Evolutionary conservation across 2,888 invertebrate genomes (phyloP).

Genomic region (Ochropleura leucogaster): DNA sequence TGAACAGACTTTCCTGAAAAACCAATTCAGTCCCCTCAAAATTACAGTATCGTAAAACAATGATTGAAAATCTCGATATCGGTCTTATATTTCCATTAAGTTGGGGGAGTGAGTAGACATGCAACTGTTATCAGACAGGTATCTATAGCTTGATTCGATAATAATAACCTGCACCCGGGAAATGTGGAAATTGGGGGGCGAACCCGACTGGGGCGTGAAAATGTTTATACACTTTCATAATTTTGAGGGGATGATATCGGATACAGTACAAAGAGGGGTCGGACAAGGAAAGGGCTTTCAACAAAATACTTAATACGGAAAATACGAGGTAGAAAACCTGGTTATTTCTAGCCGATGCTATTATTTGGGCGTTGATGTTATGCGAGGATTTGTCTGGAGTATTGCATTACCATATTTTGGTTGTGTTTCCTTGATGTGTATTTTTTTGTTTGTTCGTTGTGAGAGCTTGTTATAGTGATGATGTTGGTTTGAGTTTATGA

Average conservation of each 20-base stretch:
- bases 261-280: conserved; percentile 83
- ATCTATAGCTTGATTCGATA: conserved; percentile 90
- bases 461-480: neutral
- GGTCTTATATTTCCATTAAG: conserved; percentile 86
- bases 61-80: conserved; percentile 85
- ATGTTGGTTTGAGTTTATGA: conserved; percentile 14
- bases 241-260: conserved; percentile 89
- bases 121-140: conserved; percentile 85
- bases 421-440: conserved; percentile 43
- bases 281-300: conserved; percentile 82
- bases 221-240: conserved; percentile 91
- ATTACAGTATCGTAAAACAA: conserved; percentile 88
- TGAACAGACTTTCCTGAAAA: conserved; percentile 65
- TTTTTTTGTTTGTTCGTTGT: conserved; percentile 37
- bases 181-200: conserved; percentile 86
- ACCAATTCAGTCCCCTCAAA: conserved; percentile 69
- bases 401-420: conserved; percentile 73
- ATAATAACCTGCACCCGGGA: conserved; percentile 87
- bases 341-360: conserved; percentile 78
- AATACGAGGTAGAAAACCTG: conserved; percentile 85
- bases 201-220: conserved; percentile 85
- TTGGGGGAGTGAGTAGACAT: conserved; percentile 80
- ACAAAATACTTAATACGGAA: conserved; percentile 87
- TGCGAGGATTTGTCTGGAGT: conserved; percentile 72
- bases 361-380: conserved; percentile 75